Percentiles rank a stretch among this genome's conserved stretches.
These are phyloP conservation scores for Corvus cornix DNA, from an alignment of 2,113 vertebrate genomes.

Conservation along the genomic window DNA sequence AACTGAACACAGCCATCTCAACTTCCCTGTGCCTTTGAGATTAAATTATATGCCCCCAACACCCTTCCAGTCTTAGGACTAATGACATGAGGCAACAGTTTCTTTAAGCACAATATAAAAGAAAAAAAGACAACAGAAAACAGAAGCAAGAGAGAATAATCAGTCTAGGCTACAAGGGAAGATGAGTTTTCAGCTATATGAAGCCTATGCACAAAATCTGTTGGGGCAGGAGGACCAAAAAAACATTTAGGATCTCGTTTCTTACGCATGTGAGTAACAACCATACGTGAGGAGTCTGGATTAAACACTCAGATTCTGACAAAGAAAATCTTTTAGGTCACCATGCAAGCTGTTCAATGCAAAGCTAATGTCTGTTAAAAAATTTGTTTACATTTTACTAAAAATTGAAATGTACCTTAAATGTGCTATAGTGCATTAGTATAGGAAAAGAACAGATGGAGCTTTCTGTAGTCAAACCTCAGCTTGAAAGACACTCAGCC, in stretches of 20 bases:
- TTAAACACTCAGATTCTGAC: neutral
- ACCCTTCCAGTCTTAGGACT: neutral
- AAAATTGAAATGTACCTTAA: constrained; percentile 27
- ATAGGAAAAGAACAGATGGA: constrained; percentile 57
- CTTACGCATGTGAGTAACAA: neutral
- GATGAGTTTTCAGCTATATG: neutral
- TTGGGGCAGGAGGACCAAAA: neutral
- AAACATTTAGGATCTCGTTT: neutral
- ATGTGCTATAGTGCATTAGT: neutral
- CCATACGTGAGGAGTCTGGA: neutral
- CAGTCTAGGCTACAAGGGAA: neutral
- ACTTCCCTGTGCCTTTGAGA: neutral
- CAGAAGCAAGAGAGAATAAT: neutral
- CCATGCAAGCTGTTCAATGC: constrained; percentile 42
- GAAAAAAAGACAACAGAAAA: neutral
- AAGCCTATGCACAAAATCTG: neutral
- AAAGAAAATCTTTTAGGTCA: constrained; percentile 2
- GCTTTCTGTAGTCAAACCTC: constrained; percentile 25
- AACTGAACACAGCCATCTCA: neutral
- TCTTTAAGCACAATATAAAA: neutral
- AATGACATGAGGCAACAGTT: neutral
- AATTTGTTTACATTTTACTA: neutral
- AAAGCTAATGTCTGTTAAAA: constrained; percentile 30
- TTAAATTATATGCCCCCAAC: neutral
- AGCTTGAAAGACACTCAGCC: constrained; percentile 44